These are phyloP conservation scores for Teleopsis dalmanni DNA, from an alignment of 1,140 invertebrate genomes.

Conservation along the genomic window DNA sequence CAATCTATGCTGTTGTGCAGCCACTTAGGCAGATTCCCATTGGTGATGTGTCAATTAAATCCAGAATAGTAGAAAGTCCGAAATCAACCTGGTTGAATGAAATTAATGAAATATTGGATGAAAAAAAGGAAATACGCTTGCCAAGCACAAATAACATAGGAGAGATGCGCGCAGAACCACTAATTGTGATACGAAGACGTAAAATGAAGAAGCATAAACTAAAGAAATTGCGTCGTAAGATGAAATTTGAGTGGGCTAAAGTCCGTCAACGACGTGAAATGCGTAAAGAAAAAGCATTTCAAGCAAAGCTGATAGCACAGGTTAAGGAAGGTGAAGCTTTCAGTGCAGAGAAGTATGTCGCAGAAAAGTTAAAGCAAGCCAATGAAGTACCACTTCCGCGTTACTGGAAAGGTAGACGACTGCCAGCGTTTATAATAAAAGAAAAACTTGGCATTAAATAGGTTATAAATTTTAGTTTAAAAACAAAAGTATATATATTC, in stretches of 20 bases:
- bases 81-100: slow-evolving; percentile 27
- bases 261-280: slow-evolving; percentile 57
- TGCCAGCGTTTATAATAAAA: slow-evolving; percentile 58
- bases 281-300: slow-evolving; percentile 68
- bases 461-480: slow-evolving; percentile 1
- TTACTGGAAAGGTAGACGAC: slow-evolving; percentile 55
- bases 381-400: slow-evolving; percentile 56
- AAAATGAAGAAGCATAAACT: slow-evolving; percentile 86
- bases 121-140: slow-evolving; percentile 10
- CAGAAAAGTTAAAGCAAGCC: slow-evolving; percentile 53
- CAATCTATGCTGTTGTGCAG: slow-evolving; percentile 3
- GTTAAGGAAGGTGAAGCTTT: slow-evolving; percentile 67
- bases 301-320: slow-evolving; percentile 58
- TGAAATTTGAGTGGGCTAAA: slow-evolving; percentile 68
- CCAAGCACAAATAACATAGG: slow-evolving; percentile 23
- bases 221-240: slow-evolving; percentile 67
- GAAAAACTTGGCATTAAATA: slow-evolving; percentile 45
- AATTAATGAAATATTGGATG: slow-evolving; percentile 29
- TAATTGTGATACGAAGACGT: slow-evolving; percentile 68
- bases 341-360: slow-evolving; percentile 64
- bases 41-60: slow-evolving; percentile 22
- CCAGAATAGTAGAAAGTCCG: slow-evolving; percentile 28
- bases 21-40: slow-evolving; percentile 14
- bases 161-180: slow-evolving; percentile 60
- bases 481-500: not conserved